Evolutionary conservation across 2,113 vertebrate species (phyloP).

Genomic region (Ascaphus truei): DNA sequence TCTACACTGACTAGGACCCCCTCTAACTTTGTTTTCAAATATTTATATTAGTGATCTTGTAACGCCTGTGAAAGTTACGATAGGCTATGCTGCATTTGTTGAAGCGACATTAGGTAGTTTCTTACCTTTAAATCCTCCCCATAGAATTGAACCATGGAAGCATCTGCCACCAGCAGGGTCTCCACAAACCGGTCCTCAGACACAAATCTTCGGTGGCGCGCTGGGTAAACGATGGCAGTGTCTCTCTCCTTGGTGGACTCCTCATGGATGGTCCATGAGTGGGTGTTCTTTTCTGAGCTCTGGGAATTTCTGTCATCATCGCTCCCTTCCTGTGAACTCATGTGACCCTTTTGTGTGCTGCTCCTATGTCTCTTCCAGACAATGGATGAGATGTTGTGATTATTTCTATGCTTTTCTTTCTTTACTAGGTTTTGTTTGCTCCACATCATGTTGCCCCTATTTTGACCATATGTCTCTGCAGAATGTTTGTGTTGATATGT

Average conservation of each 20-base stretch:
- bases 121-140: slow-evolving; percentile 81
- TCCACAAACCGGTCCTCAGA: slow-evolving; percentile 83
- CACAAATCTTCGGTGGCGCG: slow-evolving; percentile 63
- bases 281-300: background rate
- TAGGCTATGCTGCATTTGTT: too few species aligned
- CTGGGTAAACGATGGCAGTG: accelerated
- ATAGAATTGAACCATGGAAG: slow-evolving; percentile 80
- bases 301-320: background rate
- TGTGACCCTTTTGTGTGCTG: background rate
- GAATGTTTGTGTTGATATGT: background rate
- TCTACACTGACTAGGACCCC: too few species aligned
- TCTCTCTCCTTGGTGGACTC: background rate
- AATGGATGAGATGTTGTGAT: too few species aligned
- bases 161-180: slow-evolving; percentile 80
- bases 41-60: too few species aligned
- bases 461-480: too few species aligned
- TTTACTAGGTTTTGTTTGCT: background rate
- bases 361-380: background rate
- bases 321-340: background rate
- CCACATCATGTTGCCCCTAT: background rate
- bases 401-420: too few species aligned
- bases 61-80: too few species aligned
- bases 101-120: background rate
- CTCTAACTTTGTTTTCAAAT: too few species aligned
- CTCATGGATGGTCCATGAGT: background rate